Conservation (phyloP, 2,113 vertebrate genomes). For the Silurus glanis region DNA sequence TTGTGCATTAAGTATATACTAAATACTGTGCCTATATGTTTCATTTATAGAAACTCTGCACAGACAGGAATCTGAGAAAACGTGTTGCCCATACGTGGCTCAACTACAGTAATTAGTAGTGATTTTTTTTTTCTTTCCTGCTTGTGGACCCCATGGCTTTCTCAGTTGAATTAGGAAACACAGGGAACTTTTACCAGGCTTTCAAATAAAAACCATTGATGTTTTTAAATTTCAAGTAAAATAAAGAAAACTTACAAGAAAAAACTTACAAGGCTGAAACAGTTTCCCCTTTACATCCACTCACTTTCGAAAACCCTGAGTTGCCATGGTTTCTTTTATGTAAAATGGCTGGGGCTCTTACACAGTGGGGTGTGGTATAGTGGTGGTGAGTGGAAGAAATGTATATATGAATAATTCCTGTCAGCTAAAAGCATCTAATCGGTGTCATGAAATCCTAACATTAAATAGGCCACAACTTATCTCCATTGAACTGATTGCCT, state of each 20-base stretch:
- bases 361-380: neutral
- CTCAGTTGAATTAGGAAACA: neutral
- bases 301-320: neutral
- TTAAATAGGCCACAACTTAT: conserved; percentile 16
- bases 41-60: neutral
- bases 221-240: neutral
- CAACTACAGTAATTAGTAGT: neutral
- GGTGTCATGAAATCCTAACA: neutral
- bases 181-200: neutral
- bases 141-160: neutral
- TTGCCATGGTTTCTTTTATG: conserved; percentile 26
- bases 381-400: neutral
- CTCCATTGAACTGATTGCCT: conserved; percentile 16
- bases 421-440: conserved; percentile 18
- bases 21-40: no score
- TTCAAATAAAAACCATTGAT: neutral
- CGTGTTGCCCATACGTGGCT: neutral
- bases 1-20: no score
- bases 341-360: neutral
- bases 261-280: conserved; percentile 5
- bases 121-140: neutral
- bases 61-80: neutral
- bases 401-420: conserved; percentile 19
- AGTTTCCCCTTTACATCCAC: neutral
- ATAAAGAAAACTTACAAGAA: neutral